Conservation (phyloP, 2,113 vertebrate genomes). For the Cinclus cinclus region DNA sequence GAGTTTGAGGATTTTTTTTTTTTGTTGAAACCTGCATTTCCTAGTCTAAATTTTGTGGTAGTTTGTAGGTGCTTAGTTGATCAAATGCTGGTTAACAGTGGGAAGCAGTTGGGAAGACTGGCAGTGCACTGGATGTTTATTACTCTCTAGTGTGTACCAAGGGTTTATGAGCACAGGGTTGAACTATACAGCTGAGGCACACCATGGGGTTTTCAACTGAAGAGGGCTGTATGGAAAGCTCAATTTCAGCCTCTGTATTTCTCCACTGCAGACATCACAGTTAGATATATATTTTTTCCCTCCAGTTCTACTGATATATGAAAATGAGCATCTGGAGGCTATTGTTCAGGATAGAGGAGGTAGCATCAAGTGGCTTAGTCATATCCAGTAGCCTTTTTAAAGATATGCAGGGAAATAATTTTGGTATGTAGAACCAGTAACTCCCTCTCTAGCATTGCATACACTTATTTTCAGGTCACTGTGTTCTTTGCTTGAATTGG, state of each 20-base stretch:
- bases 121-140: background rate
- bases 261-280: background rate
- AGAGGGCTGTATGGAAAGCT: background rate
- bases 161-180: background rate
- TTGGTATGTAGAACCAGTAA: background rate
- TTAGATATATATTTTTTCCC: background rate
- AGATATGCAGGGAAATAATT: constrained; percentile 1
- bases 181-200: background rate
- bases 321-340: constrained; percentile 44
- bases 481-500: background rate
- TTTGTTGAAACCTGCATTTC: background rate
- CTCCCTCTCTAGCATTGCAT: background rate
- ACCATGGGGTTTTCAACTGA: background rate
- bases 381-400: constrained; percentile 8
- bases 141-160: background rate
- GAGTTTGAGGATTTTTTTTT: background rate
- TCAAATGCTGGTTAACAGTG: background rate
- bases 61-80: background rate
- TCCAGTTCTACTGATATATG: constrained; percentile 13
- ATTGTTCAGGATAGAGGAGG: constrained; percentile 23
- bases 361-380: constrained; percentile 30
- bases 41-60: background rate
- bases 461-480: background rate
- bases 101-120: background rate
- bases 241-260: background rate